Conservation (phyloP, 2,113 vertebrate genomes). For the Pleuronectes platessa region DNA sequence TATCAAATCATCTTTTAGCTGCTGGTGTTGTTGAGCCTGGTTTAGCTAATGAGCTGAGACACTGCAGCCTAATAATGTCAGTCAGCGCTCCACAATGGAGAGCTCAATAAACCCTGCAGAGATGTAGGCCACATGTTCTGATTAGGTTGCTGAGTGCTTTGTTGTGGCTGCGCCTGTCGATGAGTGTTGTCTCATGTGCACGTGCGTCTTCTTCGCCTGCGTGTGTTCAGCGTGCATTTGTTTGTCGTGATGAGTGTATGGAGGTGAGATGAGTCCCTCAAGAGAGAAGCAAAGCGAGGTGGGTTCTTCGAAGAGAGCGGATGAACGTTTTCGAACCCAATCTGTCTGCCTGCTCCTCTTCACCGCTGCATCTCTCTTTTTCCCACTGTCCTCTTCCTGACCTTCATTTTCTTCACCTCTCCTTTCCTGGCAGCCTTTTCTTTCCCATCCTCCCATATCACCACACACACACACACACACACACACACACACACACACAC, state of each 20-base stretch:
- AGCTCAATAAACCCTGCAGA: slow-evolving; percentile 66
- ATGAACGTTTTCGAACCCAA: slow-evolving; percentile 27
- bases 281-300: slow-evolving; percentile 32
- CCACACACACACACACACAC: slow-evolving; percentile 21
- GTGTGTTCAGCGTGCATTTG: background rate
- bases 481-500: slow-evolving; percentile 16
- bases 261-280: slow-evolving; percentile 43
- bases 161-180: slow-evolving; percentile 22
- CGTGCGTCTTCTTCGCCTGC: background rate
- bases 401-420: slow-evolving; percentile 49
- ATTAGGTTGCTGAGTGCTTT: slow-evolving; percentile 44
- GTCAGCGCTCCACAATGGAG: slow-evolving; percentile 56
- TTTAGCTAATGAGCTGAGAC: slow-evolving; percentile 74
- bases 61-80: slow-evolving; percentile 69
- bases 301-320: slow-evolving; percentile 45
- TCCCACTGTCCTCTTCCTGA: slow-evolving; percentile 51
- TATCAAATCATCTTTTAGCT: slow-evolving; percentile 69
- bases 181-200: background rate
- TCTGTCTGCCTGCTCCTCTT: slow-evolving; percentile 33
- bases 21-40: slow-evolving; percentile 62
- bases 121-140: slow-evolving; percentile 61
- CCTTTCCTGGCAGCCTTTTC: slow-evolving; percentile 47
- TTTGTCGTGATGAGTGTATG: slow-evolving; percentile 18
- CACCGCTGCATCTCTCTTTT: slow-evolving; percentile 32
- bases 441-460: slow-evolving; percentile 19